Evolutionary conservation across 2,113 vertebrate genomes (phyloP).

Genomic region (Archilochus colubris): DNA sequence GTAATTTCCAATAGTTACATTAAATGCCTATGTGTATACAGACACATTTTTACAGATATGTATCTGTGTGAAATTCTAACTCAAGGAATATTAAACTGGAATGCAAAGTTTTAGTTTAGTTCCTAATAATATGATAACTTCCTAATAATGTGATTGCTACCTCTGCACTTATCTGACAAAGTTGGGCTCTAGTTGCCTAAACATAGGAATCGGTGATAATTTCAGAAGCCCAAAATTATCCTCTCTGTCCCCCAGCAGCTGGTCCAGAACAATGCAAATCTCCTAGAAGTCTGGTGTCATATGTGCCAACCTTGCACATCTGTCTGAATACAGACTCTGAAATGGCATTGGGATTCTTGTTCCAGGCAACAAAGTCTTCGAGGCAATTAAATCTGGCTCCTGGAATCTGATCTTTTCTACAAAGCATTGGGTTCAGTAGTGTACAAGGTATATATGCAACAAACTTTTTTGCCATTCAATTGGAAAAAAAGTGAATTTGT

Average conservation of each 20-base stretch:
- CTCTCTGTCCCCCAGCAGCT: neutral
- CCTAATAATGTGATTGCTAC: neutral
- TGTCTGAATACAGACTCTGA: neutral
- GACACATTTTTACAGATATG: neutral
- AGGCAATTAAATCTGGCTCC: accelerated
- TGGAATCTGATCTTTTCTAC: neutral
- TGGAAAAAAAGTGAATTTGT: neutral
- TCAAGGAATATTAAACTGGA: neutral
- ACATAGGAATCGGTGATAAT: accelerated
- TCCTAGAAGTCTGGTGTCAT: neutral
- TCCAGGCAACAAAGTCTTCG: neutral
- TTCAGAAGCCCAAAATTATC: neutral
- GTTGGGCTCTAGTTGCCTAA: neutral
- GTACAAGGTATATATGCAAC: no score
- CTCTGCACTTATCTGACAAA: neutral
- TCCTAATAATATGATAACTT: neutral
- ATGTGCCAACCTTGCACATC: neutral
- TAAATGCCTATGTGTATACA: neutral
- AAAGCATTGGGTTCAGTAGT: neutral
- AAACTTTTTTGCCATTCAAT: neutral
- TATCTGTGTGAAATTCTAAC: neutral
- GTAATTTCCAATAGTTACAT: neutral
- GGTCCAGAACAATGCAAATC: neutral
- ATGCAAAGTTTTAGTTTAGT: neutral
- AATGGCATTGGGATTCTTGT: neutral